Base-by-base conservation (phyloP, 2,113 vertebrate genomes). In the Diadophis punctatus region DNA sequence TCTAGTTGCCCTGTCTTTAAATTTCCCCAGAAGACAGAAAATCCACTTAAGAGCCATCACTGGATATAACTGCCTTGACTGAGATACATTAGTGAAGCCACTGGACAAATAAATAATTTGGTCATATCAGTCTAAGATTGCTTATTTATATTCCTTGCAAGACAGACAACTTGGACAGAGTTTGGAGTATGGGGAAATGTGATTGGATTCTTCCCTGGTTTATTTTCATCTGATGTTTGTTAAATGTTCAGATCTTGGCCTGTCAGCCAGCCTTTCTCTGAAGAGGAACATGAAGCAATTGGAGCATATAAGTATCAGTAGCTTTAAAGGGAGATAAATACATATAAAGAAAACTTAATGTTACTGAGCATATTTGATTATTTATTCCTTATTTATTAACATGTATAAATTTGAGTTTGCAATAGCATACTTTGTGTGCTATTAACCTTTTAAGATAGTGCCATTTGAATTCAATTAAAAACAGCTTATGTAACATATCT, bases 151-250 rank as follows among this genome's bases (percentile, higher is more conserved):
- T 88, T 60, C 51, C 25, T 92, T 88, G 39, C 49, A 88, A 74
- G 12, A 52, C 9, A 56, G 80, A 58, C 53, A 91, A n/a, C 84
- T 86, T 94, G 93, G 90, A 91, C 92, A 91, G 93, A 93, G 88
- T 93, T 94, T 95, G 80, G 56, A 93, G 87, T 55, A 74, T 55
- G 22, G 56, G 51, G 18, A 80, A 80, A 94, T 51, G 58, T 90
- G 92, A 87, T 91, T 94, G 93, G 88, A 85, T 74, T 95, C 95
- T 93, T 88, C 93, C 93, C 89, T 90, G 86, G 60, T 86, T 92
- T 46, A 25, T 92, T 94, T 95, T 95, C 92, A 95, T 94, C 88
- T 95, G 94, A 95, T 92, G 91, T 80, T 74, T 80, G 63, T 89
- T 87, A 80, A 90, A 46, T 93, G 94, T 96, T 93, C 92, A 95